These are phyloP conservation scores for Monopis laevigella DNA, from an alignment of 2,888 invertebrate species.

Conservation along the genomic window DNA sequence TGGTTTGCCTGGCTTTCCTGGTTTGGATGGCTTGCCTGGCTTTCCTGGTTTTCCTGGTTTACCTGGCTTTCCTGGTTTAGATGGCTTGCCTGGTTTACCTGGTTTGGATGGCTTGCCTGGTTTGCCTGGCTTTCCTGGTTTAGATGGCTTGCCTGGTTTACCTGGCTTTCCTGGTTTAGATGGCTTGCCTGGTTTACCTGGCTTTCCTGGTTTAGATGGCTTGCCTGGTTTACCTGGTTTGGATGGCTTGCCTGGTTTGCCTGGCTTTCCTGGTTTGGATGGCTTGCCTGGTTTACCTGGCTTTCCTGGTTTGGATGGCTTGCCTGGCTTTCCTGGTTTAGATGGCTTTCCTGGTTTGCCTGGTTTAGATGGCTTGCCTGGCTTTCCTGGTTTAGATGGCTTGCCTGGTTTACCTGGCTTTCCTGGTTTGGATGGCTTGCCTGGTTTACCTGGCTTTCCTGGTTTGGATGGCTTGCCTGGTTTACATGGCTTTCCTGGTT, in stretches of 20 bases:
- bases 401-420: slow-evolving; percentile 3
- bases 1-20: not conserved
- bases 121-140: slow-evolving; percentile 1
- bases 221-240: too few species aligned
- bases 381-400: slow-evolving; percentile 1
- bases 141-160: slow-evolving; percentile 8
- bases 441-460: slow-evolving; percentile 22
- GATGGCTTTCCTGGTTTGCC: slow-evolving; percentile 5
- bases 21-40: not conserved
- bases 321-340: not conserved
- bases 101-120: slow-evolving; percentile 17
- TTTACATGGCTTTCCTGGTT: slow-evolving; percentile 29
- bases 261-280: too few species aligned
- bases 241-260: too few species aligned
- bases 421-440: slow-evolving; percentile 4
- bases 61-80: not conserved
- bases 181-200: slow-evolving; percentile 13
- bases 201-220: slow-evolving; percentile 9
- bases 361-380: slow-evolving; percentile 8
- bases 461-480: slow-evolving; percentile 22
- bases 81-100: slow-evolving; percentile 10
- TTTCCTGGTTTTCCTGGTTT: not conserved
- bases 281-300: too few species aligned
- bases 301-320: not conserved
- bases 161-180: slow-evolving; percentile 9